Evolutionary conservation across 1,140 invertebrate genomes (phyloP).

Genomic region (Microplitis demolitor): DNA sequence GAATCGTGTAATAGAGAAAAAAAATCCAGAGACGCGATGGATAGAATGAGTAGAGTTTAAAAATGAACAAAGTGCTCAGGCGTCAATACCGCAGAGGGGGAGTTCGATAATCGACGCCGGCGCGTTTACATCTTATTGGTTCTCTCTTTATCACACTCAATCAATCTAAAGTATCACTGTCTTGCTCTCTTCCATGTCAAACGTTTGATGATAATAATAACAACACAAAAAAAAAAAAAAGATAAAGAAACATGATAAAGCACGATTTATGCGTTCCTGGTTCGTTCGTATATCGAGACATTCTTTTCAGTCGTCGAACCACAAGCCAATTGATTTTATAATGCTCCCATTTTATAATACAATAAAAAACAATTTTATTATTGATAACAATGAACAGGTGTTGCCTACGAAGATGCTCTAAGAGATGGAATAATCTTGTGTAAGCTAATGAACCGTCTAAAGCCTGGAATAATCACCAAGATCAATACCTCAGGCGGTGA

Average conservation of each 20-base stretch:
- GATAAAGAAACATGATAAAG: conserved; percentile 19
- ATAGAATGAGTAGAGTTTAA: conserved; percentile 21
- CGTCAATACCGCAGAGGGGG: conserved; percentile 13
- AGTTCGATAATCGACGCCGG: conserved; percentile 24
- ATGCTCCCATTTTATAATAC: not conserved
- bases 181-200: not conserved
- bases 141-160: not conserved
- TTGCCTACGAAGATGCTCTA: conserved; percentile 78
- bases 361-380: not conserved
- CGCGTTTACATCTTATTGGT: conserved; percentile 8
- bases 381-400: conserved; percentile 43
- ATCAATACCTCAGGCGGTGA: conserved; percentile 86
- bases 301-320: conserved; percentile 40
- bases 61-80: not conserved
- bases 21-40: too few relatives aligned
- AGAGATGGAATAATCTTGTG: conserved; percentile 82
- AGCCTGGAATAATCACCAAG: conserved; percentile 83
- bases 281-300: conserved; percentile 41
- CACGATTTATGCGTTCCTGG: conserved; percentile 51
- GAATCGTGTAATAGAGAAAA: too few relatives aligned
- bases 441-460: conserved; percentile 84
- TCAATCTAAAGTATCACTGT: not conserved
- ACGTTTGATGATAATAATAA: not conserved
- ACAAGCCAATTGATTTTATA: not conserved
- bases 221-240: conserved; percentile 9